Conservation (phyloP, 2,797 vertebrate species). For the Pterois miles region DNA sequence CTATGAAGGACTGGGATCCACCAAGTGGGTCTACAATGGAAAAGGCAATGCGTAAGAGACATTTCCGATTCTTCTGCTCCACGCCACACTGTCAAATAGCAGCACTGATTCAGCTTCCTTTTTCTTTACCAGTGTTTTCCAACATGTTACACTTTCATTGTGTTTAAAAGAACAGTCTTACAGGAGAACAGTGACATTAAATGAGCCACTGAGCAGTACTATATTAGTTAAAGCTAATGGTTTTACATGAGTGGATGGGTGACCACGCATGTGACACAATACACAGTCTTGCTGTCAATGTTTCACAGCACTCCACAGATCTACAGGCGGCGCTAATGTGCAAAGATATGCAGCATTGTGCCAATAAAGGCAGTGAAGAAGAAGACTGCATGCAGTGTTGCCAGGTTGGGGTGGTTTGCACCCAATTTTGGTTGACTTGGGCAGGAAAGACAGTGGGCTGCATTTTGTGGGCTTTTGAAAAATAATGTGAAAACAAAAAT, state of each 20-base stretch:
- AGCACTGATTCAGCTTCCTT: not conserved
- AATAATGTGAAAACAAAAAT: too few species aligned
- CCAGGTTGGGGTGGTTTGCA: too few species aligned
- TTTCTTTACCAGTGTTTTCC: too few species aligned
- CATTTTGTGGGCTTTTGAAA: too few species aligned
- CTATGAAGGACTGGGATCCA: constrained; percentile 91
- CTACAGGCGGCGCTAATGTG: too few species aligned
- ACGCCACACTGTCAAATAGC: not conserved
- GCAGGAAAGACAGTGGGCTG: too few species aligned
- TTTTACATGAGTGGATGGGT: not conserved
- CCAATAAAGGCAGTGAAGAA: not conserved
- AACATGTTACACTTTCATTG: too few species aligned
- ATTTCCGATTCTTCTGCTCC: not conserved
- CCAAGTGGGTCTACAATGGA: constrained; percentile 94
- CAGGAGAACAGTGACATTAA: not conserved
- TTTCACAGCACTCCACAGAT: not conserved
- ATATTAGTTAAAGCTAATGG: not conserved
- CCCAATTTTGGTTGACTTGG: too few species aligned
- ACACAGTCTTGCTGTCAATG: too few species aligned
- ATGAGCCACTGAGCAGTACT: not conserved
- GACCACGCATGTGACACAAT: too few species aligned
- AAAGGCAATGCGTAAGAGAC: constrained; percentile 90
- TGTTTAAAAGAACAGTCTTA: too few species aligned
- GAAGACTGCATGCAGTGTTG: not conserved
- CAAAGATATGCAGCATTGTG: too few species aligned